Conservation (phyloP, 1,140 invertebrate species). For the Halictus rubicundus region DNA sequence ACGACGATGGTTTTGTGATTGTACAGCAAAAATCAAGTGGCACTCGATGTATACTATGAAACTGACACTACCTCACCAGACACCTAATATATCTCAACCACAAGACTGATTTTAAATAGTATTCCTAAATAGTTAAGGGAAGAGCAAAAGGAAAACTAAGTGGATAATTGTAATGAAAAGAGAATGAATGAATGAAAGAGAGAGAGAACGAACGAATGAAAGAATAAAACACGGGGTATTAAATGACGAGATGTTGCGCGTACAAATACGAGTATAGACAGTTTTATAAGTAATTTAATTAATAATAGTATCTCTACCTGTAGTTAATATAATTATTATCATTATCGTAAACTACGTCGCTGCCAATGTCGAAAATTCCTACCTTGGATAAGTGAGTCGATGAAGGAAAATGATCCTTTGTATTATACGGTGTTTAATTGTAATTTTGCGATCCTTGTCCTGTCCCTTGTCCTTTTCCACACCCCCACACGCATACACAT, state of each 20-base stretch:
- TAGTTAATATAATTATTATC: slow-evolving; percentile 55
- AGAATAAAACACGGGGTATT: slow-evolving; percentile 30
- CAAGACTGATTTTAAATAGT: slow-evolving; percentile 81
- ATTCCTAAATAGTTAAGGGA: slow-evolving; percentile 77
- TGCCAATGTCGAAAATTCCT: slow-evolving; percentile 59
- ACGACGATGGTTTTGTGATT: slow-evolving; percentile 8
- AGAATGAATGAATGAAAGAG: slow-evolving; percentile 29
- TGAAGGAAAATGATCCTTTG: slow-evolving; percentile 37
- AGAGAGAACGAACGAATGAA: slow-evolving; percentile 2
- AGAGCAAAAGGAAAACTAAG: slow-evolving; percentile 55
- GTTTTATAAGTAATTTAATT: slow-evolving; percentile 67
- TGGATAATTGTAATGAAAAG: slow-evolving; percentile 11
- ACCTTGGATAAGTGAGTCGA: slow-evolving; percentile 41
- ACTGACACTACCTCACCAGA: slow-evolving; percentile 80
- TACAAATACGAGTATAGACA: slow-evolving; percentile 66
- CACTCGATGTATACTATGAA: slow-evolving; percentile 79
- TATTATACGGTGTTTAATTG: slow-evolving; percentile 60
- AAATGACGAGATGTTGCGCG: slow-evolving; percentile 54
- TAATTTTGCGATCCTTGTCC: slow-evolving; percentile 39
- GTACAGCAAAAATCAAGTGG: slow-evolving; percentile 47
- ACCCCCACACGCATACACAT: background rate
- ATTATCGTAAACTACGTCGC: slow-evolving; percentile 46
- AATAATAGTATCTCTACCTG: slow-evolving; percentile 48
- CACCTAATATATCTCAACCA: slow-evolving; percentile 80
- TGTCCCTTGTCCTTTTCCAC: too few relatives aligned